Evolutionary conservation across 2,113 vertebrate species (phyloP), one percentile per base, ranked within the genome.

Genomic region (Hippocampus barbouri): DNA sequence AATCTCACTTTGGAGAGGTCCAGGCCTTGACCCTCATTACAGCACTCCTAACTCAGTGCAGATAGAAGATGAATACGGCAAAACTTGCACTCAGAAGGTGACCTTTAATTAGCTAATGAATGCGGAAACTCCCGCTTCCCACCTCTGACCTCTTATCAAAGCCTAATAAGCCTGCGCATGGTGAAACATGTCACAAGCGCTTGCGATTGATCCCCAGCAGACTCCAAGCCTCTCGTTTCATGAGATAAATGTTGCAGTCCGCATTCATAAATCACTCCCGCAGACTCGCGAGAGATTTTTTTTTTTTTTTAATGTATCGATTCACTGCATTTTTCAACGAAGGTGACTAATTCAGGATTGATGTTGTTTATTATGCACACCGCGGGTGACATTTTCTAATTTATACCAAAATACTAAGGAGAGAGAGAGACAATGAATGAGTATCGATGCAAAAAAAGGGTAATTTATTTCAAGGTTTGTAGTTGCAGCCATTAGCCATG

Each of bases 61-160:
- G 73, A 27, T 45, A 66, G 10, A 40, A 62, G 16, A 66, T 61
- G 59, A 61, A 71, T 59, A 77, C 70, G 70, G 73, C 45, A 25
- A 68, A 81, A 85, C 53, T 76, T 62, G 76, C 72, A 27, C 70
- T 72, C 77, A 80, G 75, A 71, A 85, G 79, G 70, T 57, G 49
- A 71, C 34, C 78, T 81, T 82, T 89, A 85, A 91, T 91, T 85
- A 85, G 75, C 80, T 83, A 81, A 86, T 82, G 84, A 87, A 87
- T 80, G 59, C 64, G 59, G 73, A 30, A 76, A 75, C 79, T 83
- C 45, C 57, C 56, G 67, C 70, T 81, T 79, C 56, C 45, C 66
- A 85, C 82, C 87, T 83, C 69, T 79, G 75, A 88, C 88, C 88
- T 85, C 79, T 10, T 59, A 60, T 74, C 47, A 66, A 80, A 72